phyloP scores from a whole-genome alignment of 2,888 invertebrate genomes.

The Stenichneumon culpator region DNA sequence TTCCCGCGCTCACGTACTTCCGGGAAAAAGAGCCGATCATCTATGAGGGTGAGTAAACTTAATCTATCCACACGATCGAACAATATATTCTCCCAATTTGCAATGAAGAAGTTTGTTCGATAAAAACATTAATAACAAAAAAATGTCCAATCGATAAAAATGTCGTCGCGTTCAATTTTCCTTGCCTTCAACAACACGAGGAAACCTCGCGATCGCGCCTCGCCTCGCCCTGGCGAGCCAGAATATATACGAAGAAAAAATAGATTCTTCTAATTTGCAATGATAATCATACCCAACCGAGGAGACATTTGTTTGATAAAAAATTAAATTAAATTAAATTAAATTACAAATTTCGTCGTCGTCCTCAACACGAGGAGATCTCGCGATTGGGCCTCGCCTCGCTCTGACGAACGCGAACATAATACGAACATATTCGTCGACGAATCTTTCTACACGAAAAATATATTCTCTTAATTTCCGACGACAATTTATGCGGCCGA shows the following conservation, averaged over 20 bases:
- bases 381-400: too few relatives aligned
- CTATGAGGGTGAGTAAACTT: slow-evolving; percentile 91
- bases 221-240: slow-evolving; percentile 10
- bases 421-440: too few relatives aligned
- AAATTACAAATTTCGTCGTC: too few relatives aligned
- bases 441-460: background rate
- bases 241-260: background rate
- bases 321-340: slow-evolving; percentile 21
- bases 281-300: background rate
- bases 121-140: too few relatives aligned
- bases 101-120: background rate
- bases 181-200: slow-evolving; percentile 7
- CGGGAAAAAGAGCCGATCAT: slow-evolving; percentile 98
- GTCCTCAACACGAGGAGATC: too few relatives aligned
- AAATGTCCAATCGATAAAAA: background rate
- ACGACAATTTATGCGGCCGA: background rate
- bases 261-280: background rate
- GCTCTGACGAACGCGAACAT: background rate
- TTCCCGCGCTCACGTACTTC: slow-evolving; percentile 98
- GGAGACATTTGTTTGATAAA: background rate
- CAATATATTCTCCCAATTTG: background rate
- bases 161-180: background rate
- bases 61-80: background rate
- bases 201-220: background rate
- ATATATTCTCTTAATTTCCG: background rate